Percentiles rank a stretch among this genome's conserved stretches.
These are phyloP conservation scores for Rallus crepitans DNA, from an alignment of 2,797 vertebrate genomes.

Conservation along the genomic window DNA sequence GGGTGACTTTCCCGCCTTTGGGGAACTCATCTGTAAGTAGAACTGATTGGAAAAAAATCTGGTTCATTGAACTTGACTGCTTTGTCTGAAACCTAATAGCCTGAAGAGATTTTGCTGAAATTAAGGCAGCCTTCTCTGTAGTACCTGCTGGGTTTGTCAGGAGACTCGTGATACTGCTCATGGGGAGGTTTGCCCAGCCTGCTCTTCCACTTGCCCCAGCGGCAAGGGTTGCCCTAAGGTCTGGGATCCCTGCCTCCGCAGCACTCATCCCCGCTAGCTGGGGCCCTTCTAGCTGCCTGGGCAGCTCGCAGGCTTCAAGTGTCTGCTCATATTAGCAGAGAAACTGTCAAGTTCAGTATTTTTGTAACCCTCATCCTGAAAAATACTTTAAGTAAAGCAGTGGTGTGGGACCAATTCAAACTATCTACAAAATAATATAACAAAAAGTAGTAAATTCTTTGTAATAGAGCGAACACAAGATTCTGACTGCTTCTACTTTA, in stretches of 20 bases:
- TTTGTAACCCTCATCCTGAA: not conserved
- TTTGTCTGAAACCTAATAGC: constrained; percentile 10
- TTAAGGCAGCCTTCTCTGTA: not conserved
- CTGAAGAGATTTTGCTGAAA: constrained; percentile 4
- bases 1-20: not conserved
- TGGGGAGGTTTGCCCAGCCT: not conserved
- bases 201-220: not conserved
- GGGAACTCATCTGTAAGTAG: constrained; percentile 39
- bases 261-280: not conserved
- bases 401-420: not conserved
- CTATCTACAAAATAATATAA: not conserved
- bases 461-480: not conserved
- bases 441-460: not conserved
- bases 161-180: not conserved
- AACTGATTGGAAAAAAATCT: constrained; percentile 1
- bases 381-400: not conserved
- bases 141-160: not conserved
- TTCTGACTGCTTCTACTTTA: not conserved
- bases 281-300: not conserved
- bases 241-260: not conserved
- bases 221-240: not conserved
- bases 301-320: not conserved
- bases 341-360: not conserved
- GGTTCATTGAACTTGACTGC: not conserved
- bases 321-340: not conserved